phyloP scores from a whole-genome alignment of 2,113 vertebrate species.

The Labeo rohita region DNA sequence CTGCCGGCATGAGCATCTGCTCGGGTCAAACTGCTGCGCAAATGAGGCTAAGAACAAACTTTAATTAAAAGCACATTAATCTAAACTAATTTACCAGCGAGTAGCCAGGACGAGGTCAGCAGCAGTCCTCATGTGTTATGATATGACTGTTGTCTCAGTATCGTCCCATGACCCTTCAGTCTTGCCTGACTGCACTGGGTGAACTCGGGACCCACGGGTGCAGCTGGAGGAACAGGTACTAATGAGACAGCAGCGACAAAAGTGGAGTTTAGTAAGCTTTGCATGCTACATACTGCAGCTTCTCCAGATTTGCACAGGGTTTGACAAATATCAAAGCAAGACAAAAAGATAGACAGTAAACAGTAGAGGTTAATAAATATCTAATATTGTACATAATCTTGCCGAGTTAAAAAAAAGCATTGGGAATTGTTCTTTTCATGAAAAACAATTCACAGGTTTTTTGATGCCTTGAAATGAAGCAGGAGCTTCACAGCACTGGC shows the following conservation, averaged over 20 bases:
- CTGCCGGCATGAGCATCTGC: constrained; percentile 24
- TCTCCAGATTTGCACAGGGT: background rate
- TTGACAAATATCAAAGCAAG: background rate
- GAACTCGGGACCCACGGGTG: background rate
- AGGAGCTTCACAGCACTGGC: background rate
- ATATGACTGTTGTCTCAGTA: background rate
- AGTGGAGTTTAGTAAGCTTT: background rate
- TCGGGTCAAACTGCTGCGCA: constrained; percentile 28
- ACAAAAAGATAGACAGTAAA: too few relatives aligned
- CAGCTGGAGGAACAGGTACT: background rate
- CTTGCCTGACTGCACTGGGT: background rate
- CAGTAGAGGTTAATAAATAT: background rate
- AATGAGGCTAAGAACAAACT: constrained; percentile 54
- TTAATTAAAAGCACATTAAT: constrained; percentile 58
- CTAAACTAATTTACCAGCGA: constrained; percentile 55
- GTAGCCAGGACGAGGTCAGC: constrained; percentile 46
- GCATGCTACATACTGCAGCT: background rate
- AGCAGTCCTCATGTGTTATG: background rate
- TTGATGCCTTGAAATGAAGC: background rate
- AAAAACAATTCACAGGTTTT: constrained; percentile 13
- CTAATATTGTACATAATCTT: background rate
- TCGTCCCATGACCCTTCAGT: background rate
- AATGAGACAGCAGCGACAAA: background rate
- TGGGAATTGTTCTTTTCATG: background rate
- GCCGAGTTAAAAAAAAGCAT: background rate